Evolutionary conservation across 2,797 vertebrate genomes (phyloP), one percentile per base, ranked within the genome.

Genomic region (Odontamblyopus rebecca): DNA sequence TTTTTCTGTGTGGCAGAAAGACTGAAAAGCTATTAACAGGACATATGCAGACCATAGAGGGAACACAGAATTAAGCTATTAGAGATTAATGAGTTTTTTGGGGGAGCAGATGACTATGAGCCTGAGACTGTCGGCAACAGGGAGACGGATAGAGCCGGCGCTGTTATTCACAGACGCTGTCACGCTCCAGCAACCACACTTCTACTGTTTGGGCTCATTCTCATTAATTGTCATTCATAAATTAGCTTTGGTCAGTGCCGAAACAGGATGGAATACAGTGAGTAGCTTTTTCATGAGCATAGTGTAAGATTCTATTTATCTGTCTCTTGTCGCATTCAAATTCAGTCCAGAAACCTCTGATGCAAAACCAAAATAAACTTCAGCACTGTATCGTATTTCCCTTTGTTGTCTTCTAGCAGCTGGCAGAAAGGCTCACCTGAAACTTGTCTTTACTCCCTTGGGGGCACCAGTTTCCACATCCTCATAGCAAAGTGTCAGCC

Each of bases 201-300:
- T 67, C 72, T n/a, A 81, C 79, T 82, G 80, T 89, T 87, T 86
- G 70, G 85, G 81, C 82, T 84, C 62, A 70, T 73, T 82, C 83
- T 88, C 88, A 94, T 92, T 92, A 93, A 91, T 92, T 91, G 88
- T 91, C 88, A 86, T 85, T 79, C 82, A 88, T 84, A 85, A 91
- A 91, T 91, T 84, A 91, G 89, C 73, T 80, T 62, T 89, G 74
- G 5, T 68, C 74, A 32, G 79, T 50, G 63, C 70, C 77, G 68
- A 71, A 76, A 76, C 75, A 62, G 67, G 54, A 60, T 30, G 6
- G 32, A 70, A 23, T 32, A 77, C 71, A 85, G 82, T 80, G 8
- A 72, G 50, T 9, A 71, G 23, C 65, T 68, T 48, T 23, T 64
- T 75, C 75, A 77, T 1, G 44, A 82, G 44, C 23, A 71, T n/a